Evolutionary conservation across 2,888 invertebrate species (phyloP).

Genomic region (Agrochola litura): DNA sequence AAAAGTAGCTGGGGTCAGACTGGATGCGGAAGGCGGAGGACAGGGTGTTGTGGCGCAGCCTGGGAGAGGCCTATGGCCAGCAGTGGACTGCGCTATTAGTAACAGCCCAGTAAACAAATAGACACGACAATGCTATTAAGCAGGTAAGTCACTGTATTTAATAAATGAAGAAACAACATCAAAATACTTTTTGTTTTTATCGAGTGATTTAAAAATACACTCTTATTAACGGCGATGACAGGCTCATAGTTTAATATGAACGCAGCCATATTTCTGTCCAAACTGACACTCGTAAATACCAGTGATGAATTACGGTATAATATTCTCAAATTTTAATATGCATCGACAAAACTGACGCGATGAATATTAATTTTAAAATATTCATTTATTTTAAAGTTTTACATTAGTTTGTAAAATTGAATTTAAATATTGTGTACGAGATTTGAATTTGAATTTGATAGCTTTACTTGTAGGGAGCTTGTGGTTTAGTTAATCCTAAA

Average conservation of each 20-base stretch:
- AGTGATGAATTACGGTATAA: conserved; percentile 50
- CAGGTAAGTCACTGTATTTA: background rate
- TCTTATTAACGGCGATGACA: conserved; percentile 51
- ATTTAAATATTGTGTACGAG: conserved; percentile 18
- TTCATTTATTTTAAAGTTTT: conserved; percentile 41
- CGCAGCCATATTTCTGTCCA: conserved; percentile 45
- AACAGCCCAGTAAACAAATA: background rate
- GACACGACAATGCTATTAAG: background rate
- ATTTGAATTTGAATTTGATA: background rate
- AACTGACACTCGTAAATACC: conserved; percentile 59
- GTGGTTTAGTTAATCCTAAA: too few relatives aligned
- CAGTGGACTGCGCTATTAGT: background rate
- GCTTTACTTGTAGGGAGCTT: background rate
- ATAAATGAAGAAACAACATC: background rate
- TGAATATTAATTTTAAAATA: conserved; percentile 52
- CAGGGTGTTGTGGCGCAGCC: too few relatives aligned
- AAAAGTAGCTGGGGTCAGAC: too few relatives aligned
- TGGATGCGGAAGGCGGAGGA: too few relatives aligned
- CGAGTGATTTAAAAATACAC: conserved; percentile 43
- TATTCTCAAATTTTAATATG: conserved; percentile 56
- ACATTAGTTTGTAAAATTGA: conserved; percentile 20
- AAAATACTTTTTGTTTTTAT: conserved; percentile 1
- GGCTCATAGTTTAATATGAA: conserved; percentile 51
- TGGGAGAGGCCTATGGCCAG: too few relatives aligned
- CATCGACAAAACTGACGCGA: conserved; percentile 35